These are phyloP conservation scores for Hypotaenidia philippensis DNA, from an alignment of 2,797 vertebrate species.

Conservation along the genomic window DNA sequence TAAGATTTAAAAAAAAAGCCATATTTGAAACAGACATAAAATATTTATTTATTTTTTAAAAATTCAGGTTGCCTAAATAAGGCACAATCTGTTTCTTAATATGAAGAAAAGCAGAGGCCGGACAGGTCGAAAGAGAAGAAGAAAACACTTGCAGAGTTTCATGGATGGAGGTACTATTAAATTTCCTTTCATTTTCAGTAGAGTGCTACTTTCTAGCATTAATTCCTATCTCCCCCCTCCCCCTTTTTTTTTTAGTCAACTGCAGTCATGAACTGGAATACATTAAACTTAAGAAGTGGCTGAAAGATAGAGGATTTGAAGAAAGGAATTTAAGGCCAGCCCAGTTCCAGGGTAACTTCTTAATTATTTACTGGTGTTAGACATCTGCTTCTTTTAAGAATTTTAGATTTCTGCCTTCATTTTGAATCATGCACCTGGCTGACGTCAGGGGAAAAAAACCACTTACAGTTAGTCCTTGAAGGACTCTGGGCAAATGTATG, in stretches of 20 bases:
- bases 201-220: background rate
- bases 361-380: background rate
- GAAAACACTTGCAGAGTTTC: conserved; percentile 16
- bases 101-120: conserved; percentile 78
- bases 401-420: background rate
- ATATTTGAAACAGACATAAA: background rate
- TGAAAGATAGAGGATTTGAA: conserved; percentile 88
- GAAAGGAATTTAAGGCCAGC: conserved; percentile 84
- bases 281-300: conserved; percentile 88
- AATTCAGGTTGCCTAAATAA: background rate
- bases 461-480: background rate
- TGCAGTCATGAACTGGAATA: conserved; percentile 84
- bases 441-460: background rate
- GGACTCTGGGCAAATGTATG: background rate
- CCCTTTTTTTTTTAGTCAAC: conserved; percentile 77
- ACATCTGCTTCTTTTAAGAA: background rate
- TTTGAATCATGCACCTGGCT: background rate
- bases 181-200: background rate
- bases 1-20: background rate
- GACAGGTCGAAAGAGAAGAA: conserved; percentile 72
- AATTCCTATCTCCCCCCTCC: background rate
- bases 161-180: conserved; percentile 66
- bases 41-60: background rate
- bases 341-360: conserved; percentile 84
- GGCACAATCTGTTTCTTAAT: background rate